These are phyloP conservation scores for Rhagium mordax DNA, from an alignment of 2,888 invertebrate species.

Conservation along the genomic window DNA sequence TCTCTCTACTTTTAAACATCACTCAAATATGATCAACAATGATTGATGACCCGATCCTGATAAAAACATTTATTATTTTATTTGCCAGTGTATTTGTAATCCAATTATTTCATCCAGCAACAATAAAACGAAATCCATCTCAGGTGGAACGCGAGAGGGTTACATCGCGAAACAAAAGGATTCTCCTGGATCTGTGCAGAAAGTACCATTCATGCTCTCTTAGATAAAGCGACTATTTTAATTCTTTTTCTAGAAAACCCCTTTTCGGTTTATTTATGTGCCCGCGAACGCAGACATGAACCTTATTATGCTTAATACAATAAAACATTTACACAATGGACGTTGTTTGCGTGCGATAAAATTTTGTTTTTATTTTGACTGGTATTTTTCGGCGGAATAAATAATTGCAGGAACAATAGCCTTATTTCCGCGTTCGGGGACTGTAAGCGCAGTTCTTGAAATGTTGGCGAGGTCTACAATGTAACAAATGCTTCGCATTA, in stretches of 20 bases:
- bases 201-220: constrained; percentile 9
- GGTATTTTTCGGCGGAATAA: background rate
- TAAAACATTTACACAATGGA: background rate
- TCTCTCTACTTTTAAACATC: constrained; percentile 24
- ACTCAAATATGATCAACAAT: constrained; percentile 23
- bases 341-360: background rate
- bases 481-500: no score
- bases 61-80: constrained; percentile 22
- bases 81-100: constrained; percentile 10
- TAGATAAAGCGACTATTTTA: constrained; percentile 3
- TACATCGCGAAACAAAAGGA: background rate
- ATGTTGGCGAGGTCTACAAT: no score
- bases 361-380: background rate
- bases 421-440: background rate
- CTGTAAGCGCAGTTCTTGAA: no score
- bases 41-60: constrained; percentile 18
- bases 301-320: background rate
- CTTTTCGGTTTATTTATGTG: background rate
- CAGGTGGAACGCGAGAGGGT: constrained; percentile 7
- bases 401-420: background rate
- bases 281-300: background rate
- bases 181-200: background rate
- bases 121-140: constrained; percentile 1
- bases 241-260: background rate
- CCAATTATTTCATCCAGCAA: constrained; percentile 9